Evolutionary conservation across 2,113 vertebrate genomes (phyloP).

Genomic region (Rissa tridactyla): DNA sequence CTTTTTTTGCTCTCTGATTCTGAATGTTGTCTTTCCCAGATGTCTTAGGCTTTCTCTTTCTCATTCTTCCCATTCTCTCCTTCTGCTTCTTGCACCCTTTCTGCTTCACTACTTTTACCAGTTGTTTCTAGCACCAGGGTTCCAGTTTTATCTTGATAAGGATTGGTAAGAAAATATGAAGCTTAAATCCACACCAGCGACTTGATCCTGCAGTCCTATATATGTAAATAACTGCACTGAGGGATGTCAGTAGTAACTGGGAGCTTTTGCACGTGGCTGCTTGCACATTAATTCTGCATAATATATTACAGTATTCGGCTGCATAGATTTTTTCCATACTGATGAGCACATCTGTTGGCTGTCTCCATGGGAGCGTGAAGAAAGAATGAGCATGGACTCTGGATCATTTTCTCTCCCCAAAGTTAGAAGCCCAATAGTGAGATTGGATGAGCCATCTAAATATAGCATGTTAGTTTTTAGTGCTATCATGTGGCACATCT

Average conservation of each 20-base stretch:
- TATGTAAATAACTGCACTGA: neutral
- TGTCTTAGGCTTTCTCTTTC: neutral
- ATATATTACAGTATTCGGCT: neutral
- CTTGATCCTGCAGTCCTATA: neutral
- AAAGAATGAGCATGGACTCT: neutral
- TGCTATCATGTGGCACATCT: neutral
- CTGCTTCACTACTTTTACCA: neutral
- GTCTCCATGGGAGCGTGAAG: neutral
- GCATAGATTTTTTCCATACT: constrained; percentile 8
- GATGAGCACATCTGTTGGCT: constrained; percentile 27
- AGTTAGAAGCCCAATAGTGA: neutral
- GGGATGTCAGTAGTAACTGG: neutral
- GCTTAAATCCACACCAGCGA: neutral
- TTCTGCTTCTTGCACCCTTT: neutral
- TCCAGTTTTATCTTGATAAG: neutral
- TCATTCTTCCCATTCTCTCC: neutral
- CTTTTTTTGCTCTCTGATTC: neutral
- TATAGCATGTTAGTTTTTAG: neutral
- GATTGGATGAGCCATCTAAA: neutral
- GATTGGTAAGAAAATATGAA: neutral
- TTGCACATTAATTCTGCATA: constrained; percentile 21
- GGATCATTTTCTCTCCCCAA: neutral
- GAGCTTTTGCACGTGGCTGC: neutral
- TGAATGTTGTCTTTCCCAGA: neutral
- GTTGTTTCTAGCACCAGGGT: neutral